A percentile compares a stretch with the other conserved stretches of the same genome.
Conservation (phyloP, 2,888 invertebrate species). For the Drosophila nigritarsus region DNA sequence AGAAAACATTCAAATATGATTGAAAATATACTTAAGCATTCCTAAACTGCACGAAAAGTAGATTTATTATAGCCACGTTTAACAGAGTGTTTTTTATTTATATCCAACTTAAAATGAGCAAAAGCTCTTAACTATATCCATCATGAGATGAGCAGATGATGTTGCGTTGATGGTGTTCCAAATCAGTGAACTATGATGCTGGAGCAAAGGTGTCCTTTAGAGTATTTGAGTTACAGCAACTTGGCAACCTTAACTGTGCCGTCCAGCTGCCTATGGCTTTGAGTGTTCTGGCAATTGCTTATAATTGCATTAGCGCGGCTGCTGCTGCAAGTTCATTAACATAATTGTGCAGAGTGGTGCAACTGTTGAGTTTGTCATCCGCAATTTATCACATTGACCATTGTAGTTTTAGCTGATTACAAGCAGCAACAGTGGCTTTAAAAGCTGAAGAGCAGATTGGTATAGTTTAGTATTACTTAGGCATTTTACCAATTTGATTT, state of each 20-base stretch:
- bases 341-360: constrained; percentile 31
- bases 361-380: constrained; percentile 2
- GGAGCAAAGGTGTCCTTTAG: neutral
- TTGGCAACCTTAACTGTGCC: neutral
- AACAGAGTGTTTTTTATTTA: neutral
- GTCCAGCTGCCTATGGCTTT: neutral
- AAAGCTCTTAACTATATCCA: neutral
- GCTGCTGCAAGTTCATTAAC: constrained; percentile 41
- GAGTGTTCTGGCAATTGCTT: constrained; percentile 2
- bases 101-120: neutral
- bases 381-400: constrained; percentile 13
- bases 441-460: neutral
- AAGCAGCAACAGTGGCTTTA: neutral
- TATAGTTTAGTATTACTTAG: neutral
- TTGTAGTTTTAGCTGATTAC: neutral
- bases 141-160: neutral
- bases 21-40: neutral
- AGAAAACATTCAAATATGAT: neutral
- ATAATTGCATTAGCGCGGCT: constrained; percentile 38
- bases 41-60: neutral
- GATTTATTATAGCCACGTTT: neutral
- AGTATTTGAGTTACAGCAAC: neutral
- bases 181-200: neutral
- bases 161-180: neutral
- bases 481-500: neutral